Percentiles rank a stretch among this genome's conserved stretches.
These are phyloP conservation scores for Premnoplex brunnescens DNA, from an alignment of 2,797 vertebrate genomes.

Conservation along the genomic window DNA sequence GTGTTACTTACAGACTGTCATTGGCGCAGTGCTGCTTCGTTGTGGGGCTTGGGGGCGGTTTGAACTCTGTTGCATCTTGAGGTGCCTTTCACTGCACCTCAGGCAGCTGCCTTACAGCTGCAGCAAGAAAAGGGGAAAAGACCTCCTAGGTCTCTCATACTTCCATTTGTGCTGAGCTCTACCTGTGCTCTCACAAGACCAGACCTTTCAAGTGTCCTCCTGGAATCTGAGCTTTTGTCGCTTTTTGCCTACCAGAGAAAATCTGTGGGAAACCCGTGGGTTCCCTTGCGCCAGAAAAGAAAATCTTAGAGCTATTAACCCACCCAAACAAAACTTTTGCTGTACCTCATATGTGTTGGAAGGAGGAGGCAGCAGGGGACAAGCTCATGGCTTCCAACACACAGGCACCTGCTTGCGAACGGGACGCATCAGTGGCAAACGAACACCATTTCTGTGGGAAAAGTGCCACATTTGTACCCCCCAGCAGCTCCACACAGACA, in stretches of 20 bases:
- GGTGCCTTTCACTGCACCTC: neutral
- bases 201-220: neutral
- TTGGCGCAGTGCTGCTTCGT: fast-evolving
- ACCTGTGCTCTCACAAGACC: neutral
- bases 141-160: neutral
- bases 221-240: neutral
- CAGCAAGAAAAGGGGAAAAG: neutral
- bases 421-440: fast-evolving
- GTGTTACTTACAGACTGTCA: neutral
- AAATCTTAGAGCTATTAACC: neutral
- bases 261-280: fast-evolving
- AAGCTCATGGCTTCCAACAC: fast-evolving
- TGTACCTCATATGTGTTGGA: fast-evolving
- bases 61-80: neutral
- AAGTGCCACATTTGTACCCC: neutral
- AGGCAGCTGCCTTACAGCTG: neutral
- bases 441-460: neutral
- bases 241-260: neutral
- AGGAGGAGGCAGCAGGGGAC: neutral
- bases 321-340: neutral
- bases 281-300: neutral
- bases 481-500: neutral
- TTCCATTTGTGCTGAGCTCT: neutral
- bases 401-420: neutral
- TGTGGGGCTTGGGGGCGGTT: neutral